phyloP scores from a whole-genome alignment of 2,113 vertebrate species.

The Corydoras maculifer region DNA sequence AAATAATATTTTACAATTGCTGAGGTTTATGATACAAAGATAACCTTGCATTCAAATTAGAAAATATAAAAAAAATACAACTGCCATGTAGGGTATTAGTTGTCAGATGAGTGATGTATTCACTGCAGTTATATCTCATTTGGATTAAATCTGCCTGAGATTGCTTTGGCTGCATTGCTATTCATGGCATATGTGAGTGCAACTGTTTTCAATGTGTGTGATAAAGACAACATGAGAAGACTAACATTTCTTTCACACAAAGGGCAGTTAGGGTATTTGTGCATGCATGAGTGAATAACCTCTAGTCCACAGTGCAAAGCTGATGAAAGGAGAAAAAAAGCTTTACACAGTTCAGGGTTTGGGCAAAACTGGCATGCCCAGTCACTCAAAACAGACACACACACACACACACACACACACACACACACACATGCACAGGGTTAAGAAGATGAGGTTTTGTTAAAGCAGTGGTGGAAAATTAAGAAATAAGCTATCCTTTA shows the following conservation, averaged over 20 bases:
- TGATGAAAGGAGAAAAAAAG: conserved; percentile 38
- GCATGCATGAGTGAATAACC: conserved; percentile 31
- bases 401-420: conserved; percentile 17
- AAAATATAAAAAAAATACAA: no score
- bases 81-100: neutral
- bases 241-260: conserved; percentile 26
- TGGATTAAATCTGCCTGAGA: conserved; percentile 21
- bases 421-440: neutral
- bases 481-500: conserved; percentile 50
- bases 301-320: conserved; percentile 26
- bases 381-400: conserved; percentile 2
- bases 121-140: conserved; percentile 26
- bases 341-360: conserved; percentile 27
- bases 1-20: no score
- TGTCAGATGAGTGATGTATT: conserved; percentile 24
- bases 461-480: conserved; percentile 42
- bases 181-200: conserved; percentile 16
- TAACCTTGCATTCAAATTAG: no score
- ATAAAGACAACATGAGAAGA: conserved; percentile 2
- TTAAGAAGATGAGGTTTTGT: conserved; percentile 28
- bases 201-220: conserved; percentile 14
- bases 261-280: conserved; percentile 35
- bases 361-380: conserved; percentile 5
- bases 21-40: no score
- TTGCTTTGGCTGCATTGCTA: conserved; percentile 37